A percentile compares a stretch with the other conserved stretches of the same genome.
Evolutionary conservation across 2,113 vertebrate genomes (phyloP).

Genomic region (Dascyllus trimaculatus): DNA sequence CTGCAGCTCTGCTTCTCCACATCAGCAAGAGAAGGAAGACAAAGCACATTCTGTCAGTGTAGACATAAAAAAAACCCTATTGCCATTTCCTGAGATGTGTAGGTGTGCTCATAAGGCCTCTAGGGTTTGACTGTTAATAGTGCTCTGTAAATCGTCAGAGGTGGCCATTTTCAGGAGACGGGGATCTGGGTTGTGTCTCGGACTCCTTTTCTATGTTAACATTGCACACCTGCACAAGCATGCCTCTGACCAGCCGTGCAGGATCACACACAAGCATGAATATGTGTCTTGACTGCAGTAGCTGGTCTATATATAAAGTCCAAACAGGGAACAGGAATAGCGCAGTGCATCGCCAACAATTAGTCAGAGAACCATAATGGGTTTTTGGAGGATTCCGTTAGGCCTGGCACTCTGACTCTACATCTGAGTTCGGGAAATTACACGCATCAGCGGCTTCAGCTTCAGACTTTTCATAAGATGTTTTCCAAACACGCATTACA

Average conservation of each 20-base stretch:
- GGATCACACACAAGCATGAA: conserved; percentile 11
- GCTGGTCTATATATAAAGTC: conserved; percentile 26
- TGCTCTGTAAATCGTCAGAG: conserved; percentile 60
- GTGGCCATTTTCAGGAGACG: conserved; percentile 50
- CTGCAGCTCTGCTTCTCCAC: conserved; percentile 17
- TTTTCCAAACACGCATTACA: conserved; percentile 19
- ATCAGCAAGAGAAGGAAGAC: conserved; percentile 40
- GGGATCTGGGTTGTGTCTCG: conserved; percentile 64
- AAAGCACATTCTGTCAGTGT: conserved; percentile 51
- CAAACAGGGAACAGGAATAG: conserved; percentile 10
- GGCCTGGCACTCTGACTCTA: conserved; percentile 16
- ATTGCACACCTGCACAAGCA: conserved; percentile 61
- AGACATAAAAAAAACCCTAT: background rate
- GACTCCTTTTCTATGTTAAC: conserved; percentile 47
- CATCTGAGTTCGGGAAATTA: conserved; percentile 32
- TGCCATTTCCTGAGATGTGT: conserved; percentile 50
- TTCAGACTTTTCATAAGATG: conserved; percentile 34
- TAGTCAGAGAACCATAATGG: conserved; percentile 16
- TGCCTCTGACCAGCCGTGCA: conserved; percentile 9
- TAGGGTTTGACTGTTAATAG: conserved; percentile 55
- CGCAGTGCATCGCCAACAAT: conserved; percentile 4
- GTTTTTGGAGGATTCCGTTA: conserved; percentile 26
- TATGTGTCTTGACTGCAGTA: conserved; percentile 12
- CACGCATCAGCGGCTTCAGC: conserved; percentile 24
- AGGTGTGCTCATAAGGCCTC: conserved; percentile 57